A percentile compares a stretch with the other conserved stretches of the same genome.
Evolutionary conservation across 2,888 invertebrate genomes (phyloP).

Genomic region (Hemithea aestivaria): DNA sequence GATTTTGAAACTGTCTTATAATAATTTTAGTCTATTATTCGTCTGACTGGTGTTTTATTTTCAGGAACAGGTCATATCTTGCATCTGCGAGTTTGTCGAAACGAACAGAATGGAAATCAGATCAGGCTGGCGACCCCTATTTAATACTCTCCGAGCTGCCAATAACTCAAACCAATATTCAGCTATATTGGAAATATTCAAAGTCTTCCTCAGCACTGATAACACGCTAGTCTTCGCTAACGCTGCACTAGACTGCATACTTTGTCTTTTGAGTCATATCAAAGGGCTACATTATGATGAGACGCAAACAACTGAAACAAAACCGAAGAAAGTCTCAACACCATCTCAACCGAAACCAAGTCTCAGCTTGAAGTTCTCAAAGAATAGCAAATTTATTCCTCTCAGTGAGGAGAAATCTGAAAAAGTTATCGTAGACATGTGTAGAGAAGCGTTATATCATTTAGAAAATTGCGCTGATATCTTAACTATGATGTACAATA

Average conservation of each 20-base stretch:
- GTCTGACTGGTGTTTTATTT: constrained; percentile 30
- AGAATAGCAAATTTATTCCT: constrained; percentile 71
- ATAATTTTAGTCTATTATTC: neutral
- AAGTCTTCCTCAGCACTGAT: constrained; percentile 94
- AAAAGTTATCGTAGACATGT: constrained; percentile 79
- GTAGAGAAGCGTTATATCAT: constrained; percentile 89
- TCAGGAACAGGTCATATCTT: constrained; percentile 94
- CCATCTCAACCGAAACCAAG: constrained; percentile 59
- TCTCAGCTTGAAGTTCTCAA: constrained; percentile 64
- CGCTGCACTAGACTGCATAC: constrained; percentile 95
- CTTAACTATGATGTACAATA: constrained; percentile 93
- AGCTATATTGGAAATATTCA: constrained; percentile 93
- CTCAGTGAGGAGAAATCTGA: constrained; percentile 69
- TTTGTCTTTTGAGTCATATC: constrained; percentile 89
- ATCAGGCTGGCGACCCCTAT: constrained; percentile 97
- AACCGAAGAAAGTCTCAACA: constrained; percentile 53
- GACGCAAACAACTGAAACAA: constrained; percentile 64
- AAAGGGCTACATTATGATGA: constrained; percentile 83
- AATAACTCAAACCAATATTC: constrained; percentile 85
- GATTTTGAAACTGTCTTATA: neutral
- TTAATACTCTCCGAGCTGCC: constrained; percentile 94
- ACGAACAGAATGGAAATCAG: constrained; percentile 95
- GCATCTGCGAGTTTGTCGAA: constrained; percentile 97
- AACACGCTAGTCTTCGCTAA: constrained; percentile 96
- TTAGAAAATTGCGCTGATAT: constrained; percentile 92